Base-by-base conservation (phyloP, 2,113 vertebrate species). In the Nycticebus coucang region DNA sequence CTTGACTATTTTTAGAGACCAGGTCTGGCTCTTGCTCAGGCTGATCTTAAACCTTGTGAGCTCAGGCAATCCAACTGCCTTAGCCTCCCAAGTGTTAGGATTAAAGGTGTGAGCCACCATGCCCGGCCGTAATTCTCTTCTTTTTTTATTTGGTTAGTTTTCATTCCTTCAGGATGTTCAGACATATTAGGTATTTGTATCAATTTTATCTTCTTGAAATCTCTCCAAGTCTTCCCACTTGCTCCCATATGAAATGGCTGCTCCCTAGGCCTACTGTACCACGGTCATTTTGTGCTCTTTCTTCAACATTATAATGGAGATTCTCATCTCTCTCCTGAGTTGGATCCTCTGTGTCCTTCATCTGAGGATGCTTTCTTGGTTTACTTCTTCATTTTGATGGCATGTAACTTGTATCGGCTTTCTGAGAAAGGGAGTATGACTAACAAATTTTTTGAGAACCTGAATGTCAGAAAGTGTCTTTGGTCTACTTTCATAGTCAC, bases 151-250 rank as follows among this genome's bases (percentile, higher is more conserved):
- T 89, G 71, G 28, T 95, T 85, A 72, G 26, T 95, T 88, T 95
- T 81, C 62, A 79, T 75, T 92, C 69, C 68, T 94, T 66, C 82
- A 93, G 41, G 53, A 86, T 89, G 18, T 89, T 94, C 89, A 91
- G 1, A 91, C 35, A 12, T 37, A 69, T 68, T 53, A 90, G 30
- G 13, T 68, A 68, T 69, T 75, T 75, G 9, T 21, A 92, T 59
- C 45, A 57, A 59, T 68, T 80, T 92, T 72, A 57, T 91, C 86
- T 91, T 96, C 60, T 41, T 74, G 30, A 95, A 75, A 26, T 80
- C 37, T 77, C 35, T 93, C 24, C 62, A 64, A 71, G 84, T 68
- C 80, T 86, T 92, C 37, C 33, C 26, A 71, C 24, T 28, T 89
- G 68, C 22, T 80, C 57, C 78, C 72, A 28, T 45, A 30, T 80